A percentile compares a stretch with the other conserved stretches of the same genome.
phyloP scores from a whole-genome alignment of 2,888 invertebrate genomes.

The Lamellibrachia columna region DNA sequence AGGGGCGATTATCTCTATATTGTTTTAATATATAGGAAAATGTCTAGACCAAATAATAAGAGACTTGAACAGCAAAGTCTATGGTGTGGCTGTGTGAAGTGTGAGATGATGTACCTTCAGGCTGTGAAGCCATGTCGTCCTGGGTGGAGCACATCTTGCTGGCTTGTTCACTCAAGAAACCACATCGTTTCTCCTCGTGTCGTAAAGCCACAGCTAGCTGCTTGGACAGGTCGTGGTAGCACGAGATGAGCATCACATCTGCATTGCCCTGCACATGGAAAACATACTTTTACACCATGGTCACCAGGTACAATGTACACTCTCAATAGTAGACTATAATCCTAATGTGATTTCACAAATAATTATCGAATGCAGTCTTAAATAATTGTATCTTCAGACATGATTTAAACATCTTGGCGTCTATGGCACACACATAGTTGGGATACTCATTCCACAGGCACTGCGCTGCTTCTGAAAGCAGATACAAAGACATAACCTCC shows the following conservation, averaged over 20 bases:
- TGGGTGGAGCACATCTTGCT: conserved; percentile 77
- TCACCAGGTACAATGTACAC: not conserved
- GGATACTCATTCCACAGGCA: too few relatives aligned
- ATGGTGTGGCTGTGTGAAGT: not conserved
- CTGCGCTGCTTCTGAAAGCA: too few relatives aligned
- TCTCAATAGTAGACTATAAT: too few relatives aligned
- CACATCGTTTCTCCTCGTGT: conserved; percentile 90
- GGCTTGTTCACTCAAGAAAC: conserved; percentile 88
- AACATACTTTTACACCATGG: not conserved
- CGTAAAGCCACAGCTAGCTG: conserved; percentile 76
- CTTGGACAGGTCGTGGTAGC: conserved; percentile 93
- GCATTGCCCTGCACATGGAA: conserved; percentile 71
- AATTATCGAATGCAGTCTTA: conserved; percentile 14
- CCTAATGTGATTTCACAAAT: not conserved
- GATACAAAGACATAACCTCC: too few relatives aligned
- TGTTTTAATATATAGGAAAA: too few relatives aligned
- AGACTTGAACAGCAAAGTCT: not conserved
- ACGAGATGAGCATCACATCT: conserved; percentile 89
- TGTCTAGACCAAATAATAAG: too few relatives aligned
- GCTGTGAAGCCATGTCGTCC: conserved; percentile 59
- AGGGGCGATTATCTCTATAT: too few relatives aligned
- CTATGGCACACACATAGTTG: too few relatives aligned
- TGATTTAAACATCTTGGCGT: too few relatives aligned
- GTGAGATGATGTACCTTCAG: conserved; percentile 47
- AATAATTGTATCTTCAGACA: not conserved